Percentiles rank a stretch among this genome's conserved stretches.
Conservation (phyloP, 1,140 invertebrate species). For the Philopotamus ludificatus region DNA sequence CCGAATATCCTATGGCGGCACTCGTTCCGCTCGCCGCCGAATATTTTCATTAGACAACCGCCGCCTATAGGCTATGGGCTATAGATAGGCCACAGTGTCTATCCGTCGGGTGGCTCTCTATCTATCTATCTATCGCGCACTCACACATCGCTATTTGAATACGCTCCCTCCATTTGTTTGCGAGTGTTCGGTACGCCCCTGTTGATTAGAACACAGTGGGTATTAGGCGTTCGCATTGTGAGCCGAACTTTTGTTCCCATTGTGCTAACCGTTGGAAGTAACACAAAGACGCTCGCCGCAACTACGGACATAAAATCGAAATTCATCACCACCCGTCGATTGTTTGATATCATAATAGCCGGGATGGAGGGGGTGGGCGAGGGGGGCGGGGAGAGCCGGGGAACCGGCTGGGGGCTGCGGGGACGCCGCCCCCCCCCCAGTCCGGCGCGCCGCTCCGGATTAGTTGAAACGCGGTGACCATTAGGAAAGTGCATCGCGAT, state of each 20-base stretch:
- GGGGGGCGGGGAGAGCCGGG: neutral
- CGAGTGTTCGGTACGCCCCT: slow-evolving; percentile 34
- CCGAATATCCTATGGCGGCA: neutral
- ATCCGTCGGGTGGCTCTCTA: slow-evolving; percentile 16
- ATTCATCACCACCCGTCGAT: slow-evolving; percentile 55
- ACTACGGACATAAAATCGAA: slow-evolving; percentile 57
- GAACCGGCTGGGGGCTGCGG: neutral
- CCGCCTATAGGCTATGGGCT: no score
- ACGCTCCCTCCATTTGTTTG: slow-evolving; percentile 34
- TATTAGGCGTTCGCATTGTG: slow-evolving; percentile 60
- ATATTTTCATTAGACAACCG: slow-evolving; percentile 31
- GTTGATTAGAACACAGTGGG: slow-evolving; percentile 45
- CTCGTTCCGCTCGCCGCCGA: neutral
- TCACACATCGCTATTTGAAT: slow-evolving; percentile 33
- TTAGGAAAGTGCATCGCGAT: neutral
- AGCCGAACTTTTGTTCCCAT: slow-evolving; percentile 60
- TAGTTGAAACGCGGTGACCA: no score
- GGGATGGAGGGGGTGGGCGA: slow-evolving; percentile 1
- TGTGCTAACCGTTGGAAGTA: slow-evolving; percentile 44
- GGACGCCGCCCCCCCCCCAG: neutral
- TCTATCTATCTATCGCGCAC: slow-evolving; percentile 21
- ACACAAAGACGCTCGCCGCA: slow-evolving; percentile 52
- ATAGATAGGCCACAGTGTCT: no score
- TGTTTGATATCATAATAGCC: slow-evolving; percentile 48
- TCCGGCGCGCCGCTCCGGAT: neutral